These are phyloP conservation scores for Bicyclus anynana DNA, from an alignment of 1,140 invertebrate genomes.

Conservation along the genomic window DNA sequence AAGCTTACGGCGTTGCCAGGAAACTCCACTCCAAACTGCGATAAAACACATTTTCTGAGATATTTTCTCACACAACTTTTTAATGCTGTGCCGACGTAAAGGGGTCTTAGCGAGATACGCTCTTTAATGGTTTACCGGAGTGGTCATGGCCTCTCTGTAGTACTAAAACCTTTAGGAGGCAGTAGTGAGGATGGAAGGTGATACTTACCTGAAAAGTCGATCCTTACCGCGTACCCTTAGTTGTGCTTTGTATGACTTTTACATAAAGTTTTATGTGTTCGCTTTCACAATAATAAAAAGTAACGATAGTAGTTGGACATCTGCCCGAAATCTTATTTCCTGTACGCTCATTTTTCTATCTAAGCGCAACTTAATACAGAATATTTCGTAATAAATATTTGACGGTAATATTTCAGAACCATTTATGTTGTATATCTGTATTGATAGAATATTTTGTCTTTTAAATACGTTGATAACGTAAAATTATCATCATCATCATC, in stretches of 20 bases:
- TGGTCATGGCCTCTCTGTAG: constrained; percentile 27
- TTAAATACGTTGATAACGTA: too few species aligned
- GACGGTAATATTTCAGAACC: too few species aligned
- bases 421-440: too few species aligned
- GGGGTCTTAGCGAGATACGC: constrained; percentile 43
- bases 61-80: constrained; percentile 61
- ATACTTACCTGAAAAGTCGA: constrained; percentile 10
- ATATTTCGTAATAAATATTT: too few species aligned
- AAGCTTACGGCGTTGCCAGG: constrained; percentile 35
- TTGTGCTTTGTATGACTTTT: not conserved
- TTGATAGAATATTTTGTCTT: too few species aligned
- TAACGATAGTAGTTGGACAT: too few species aligned
- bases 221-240: constrained; percentile 1
- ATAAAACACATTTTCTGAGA: constrained; percentile 62
- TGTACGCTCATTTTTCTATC: too few species aligned
- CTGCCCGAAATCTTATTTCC: too few species aligned
- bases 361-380: too few species aligned
- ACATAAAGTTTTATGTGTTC: too few species aligned
- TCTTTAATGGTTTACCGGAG: constrained; percentile 46
- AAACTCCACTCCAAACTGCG: constrained; percentile 42
- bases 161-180: constrained; percentile 22
- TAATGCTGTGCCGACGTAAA: constrained; percentile 48
- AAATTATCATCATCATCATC: too few species aligned
- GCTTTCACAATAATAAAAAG: too few species aligned
- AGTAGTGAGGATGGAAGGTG: constrained; percentile 21